Evolutionary conservation across 2,113 vertebrate genomes (phyloP), one percentile per base, ranked within the genome.

Genomic region (Cariama cristata): DNA sequence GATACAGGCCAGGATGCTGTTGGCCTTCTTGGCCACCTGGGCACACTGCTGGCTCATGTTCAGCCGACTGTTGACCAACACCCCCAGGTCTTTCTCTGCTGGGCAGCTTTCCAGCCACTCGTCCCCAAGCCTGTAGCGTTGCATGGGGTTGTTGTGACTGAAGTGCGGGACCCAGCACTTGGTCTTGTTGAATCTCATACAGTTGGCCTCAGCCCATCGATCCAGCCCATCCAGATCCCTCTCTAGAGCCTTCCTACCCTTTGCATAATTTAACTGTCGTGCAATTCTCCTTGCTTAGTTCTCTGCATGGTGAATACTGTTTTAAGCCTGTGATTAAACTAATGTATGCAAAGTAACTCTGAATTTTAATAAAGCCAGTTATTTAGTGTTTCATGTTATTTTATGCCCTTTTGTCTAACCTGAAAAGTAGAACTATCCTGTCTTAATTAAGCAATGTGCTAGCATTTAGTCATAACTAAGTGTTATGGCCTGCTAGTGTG

Each of bases 171-270:
- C 38, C 38, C 38, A 8, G 38, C 38, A 38, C 38, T 38, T 38
- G 38, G 38, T 38, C 38, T 38, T 38, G 38, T 38, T 38, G 38
- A 38, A 38, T 38, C 38, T 62, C 33, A 5, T 42, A 11, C 4
- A 16, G 2, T 0, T 52, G 35, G 32, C 58, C 44, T 38, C 1
- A 1, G 35, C 7, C 69, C 63, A 15, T 35, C 1, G 5, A 12
- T n/a, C 63, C 23, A 59, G 58, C 27, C 71, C 56, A 24, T 4
- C 12, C 52, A 55, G 26, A 11, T 1, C 12, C 21, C 32, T 28
- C 40, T 5, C 9, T 12, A 33, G 22, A 68, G 11, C 19, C 16
- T 52, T 6, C 3, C 33, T 23, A n/a, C 20, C 23, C 20, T 80
- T 58, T 77, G 11, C 14, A 40, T 79, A 38, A 49, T 86, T 71